Evolutionary conservation across 1,140 invertebrate species (phyloP).

Genomic region (Oryzaephilus surinamensis): DNA sequence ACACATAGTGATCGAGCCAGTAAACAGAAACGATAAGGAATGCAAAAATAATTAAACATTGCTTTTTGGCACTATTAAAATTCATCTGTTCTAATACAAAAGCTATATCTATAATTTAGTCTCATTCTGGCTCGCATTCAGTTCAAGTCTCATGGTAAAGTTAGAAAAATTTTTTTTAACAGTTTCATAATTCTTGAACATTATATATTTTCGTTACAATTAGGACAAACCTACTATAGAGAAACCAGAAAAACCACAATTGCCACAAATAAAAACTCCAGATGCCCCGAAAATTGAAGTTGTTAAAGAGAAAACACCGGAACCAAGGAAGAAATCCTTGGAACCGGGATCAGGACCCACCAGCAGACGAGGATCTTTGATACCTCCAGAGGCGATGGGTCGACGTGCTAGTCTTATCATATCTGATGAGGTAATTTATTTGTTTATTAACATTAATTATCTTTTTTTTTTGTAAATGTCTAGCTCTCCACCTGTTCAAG

Average conservation of each 20-base stretch:
- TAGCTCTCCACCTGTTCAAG: not conserved
- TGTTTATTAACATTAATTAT: constrained; percentile 9
- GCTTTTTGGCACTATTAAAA: constrained; percentile 8
- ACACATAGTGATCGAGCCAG: no score
- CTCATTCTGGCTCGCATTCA: constrained; percentile 14
- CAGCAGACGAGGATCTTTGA: constrained; percentile 70
- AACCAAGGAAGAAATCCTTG: constrained; percentile 63
- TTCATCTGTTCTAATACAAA: no score
- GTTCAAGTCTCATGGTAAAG: no score
- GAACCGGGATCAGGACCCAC: constrained; percentile 56
- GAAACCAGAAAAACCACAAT: constrained; percentile 39
- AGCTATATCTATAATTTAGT: no score
- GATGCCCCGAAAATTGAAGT: constrained; percentile 79
- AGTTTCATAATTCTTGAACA: no score
- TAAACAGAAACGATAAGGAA: constrained; percentile 5
- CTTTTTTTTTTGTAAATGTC: constrained; percentile 11
- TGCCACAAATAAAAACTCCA: constrained; percentile 67
- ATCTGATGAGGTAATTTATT: constrained; percentile 70
- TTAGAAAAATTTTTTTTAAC: no score
- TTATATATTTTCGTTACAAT: no score
- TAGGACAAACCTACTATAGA: no score
- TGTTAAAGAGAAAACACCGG: constrained; percentile 63
- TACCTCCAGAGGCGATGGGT: constrained; percentile 73
- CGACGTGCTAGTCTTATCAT: constrained; percentile 80
- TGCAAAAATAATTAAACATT: constrained; percentile 9